A percentile compares a stretch with the other conserved stretches of the same genome.
Conservation (phyloP, 2,888 invertebrate genomes). For the Ormyrus pomaceus region DNA sequence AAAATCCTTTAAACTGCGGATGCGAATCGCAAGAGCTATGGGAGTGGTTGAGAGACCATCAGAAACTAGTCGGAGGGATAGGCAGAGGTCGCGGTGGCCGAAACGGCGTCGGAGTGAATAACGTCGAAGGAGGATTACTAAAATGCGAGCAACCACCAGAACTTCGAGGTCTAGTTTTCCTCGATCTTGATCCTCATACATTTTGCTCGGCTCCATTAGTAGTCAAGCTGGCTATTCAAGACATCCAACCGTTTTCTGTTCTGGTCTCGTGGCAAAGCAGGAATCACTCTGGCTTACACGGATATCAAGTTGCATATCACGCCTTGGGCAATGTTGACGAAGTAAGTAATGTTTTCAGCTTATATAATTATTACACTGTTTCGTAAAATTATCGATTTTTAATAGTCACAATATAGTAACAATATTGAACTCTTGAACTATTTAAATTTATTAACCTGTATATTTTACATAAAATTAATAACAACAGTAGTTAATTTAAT, state of each 20-base stretch:
- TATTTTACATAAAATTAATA: too few species aligned
- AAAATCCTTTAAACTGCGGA: conserved; percentile 92
- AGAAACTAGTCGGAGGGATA: conserved; percentile 83
- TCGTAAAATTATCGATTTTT: background rate
- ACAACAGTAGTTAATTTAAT: too few species aligned
- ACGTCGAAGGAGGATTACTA: conserved; percentile 75
- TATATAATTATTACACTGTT: background rate
- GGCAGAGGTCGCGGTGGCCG: conserved; percentile 74
- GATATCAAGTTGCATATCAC: conserved; percentile 92
- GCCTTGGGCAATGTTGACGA: conserved; percentile 81
- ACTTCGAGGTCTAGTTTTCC: conserved; percentile 84
- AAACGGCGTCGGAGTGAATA: conserved; percentile 65
- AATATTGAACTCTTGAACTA: too few species aligned
- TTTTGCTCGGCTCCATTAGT: conserved; percentile 91
- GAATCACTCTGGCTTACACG: conserved; percentile 90
- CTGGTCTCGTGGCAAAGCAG: conserved; percentile 94
- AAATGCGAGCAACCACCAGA: conserved; percentile 90
- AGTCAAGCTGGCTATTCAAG: conserved; percentile 90
- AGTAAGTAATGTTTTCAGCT: conserved; percentile 70
- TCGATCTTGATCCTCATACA: conserved; percentile 87
- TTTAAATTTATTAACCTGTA: too few species aligned
- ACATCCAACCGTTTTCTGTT: conserved; percentile 91
- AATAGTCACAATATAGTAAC: too few species aligned
- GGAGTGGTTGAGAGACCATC: conserved; percentile 94
- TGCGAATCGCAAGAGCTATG: conserved; percentile 94